Conservation (phyloP, 1,140 invertebrate genomes). For the Heliothis virescens region DNA sequence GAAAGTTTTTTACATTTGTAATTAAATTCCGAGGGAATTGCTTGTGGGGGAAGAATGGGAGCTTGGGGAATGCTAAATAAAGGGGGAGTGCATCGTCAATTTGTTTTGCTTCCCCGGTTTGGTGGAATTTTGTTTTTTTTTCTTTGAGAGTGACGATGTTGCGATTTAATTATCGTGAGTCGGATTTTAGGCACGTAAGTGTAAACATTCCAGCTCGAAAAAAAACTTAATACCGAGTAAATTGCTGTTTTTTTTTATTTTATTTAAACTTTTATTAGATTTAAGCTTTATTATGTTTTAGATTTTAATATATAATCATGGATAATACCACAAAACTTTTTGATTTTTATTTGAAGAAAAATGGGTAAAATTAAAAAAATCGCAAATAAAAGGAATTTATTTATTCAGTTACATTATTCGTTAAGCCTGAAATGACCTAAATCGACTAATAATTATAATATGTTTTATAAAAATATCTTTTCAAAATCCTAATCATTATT, state of each 20-base stretch:
- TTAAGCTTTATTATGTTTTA: too few species aligned
- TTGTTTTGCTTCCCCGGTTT: slow-evolving; percentile 3
- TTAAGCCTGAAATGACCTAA: too few species aligned
- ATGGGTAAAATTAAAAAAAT: too few species aligned
- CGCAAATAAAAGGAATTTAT: too few species aligned
- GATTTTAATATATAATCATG: too few species aligned
- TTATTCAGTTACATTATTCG: too few species aligned
- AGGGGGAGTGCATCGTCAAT: slow-evolving; percentile 28
- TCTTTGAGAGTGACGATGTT: slow-evolving; percentile 1
- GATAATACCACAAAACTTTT: too few species aligned
- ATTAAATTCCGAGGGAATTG: slow-evolving; percentile 19
- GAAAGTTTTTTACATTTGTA: slow-evolving; percentile 39
- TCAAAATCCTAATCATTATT: background rate
- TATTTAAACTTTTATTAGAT: too few species aligned
- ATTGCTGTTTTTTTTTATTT: too few species aligned
- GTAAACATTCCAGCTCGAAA: background rate
- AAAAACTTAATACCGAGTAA: background rate
- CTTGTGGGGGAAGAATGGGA: background rate
- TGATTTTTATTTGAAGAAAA: too few species aligned
- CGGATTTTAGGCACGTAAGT: background rate
- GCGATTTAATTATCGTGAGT: background rate
- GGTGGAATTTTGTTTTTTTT: background rate
- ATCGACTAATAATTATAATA: too few species aligned
- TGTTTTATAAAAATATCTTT: too few species aligned
- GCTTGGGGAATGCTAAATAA: slow-evolving; percentile 11